Percentiles rank a stretch among this genome's conserved stretches.
Conservation (phyloP, 2,113 vertebrate genomes). For the Murina feae region DNA sequence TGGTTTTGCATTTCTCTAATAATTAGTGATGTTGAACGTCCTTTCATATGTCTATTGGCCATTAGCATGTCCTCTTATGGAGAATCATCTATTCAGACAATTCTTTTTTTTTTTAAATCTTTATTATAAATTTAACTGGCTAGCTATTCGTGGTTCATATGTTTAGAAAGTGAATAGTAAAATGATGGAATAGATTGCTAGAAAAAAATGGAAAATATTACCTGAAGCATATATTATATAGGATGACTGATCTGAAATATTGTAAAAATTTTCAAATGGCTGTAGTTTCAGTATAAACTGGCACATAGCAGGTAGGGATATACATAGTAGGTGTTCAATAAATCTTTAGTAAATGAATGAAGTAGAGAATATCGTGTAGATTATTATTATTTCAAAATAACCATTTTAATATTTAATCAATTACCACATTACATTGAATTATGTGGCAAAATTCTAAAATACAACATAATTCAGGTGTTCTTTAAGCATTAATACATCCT, state of each 20-base stretch:
- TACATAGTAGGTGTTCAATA: not conserved
- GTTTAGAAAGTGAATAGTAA: not conserved
- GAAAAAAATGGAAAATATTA: not conserved
- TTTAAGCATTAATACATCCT: not conserved
- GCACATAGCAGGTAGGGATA: not conserved
- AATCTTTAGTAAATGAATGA: not conserved
- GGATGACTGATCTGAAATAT: not conserved
- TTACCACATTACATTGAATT: not conserved
- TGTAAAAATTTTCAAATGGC: not conserved
- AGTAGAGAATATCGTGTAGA: not conserved
- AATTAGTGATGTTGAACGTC: not conserved
- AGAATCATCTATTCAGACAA: not conserved
- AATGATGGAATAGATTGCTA: not conserved
- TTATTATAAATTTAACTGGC: not conserved
- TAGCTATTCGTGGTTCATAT: not conserved
- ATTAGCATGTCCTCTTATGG: not conserved
- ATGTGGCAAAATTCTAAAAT: not conserved
- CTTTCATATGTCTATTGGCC: not conserved
- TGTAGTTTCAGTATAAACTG: not conserved
- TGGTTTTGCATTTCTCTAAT: not conserved
- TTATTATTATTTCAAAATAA: not conserved
- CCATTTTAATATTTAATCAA: not conserved
- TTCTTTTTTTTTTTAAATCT: no score
- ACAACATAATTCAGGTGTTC: not conserved
- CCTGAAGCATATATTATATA: not conserved